Evolutionary conservation across 2,888 invertebrate genomes (phyloP), one percentile per base, ranked within the genome.

Genomic region (Trichopria drosophilae): DNA sequence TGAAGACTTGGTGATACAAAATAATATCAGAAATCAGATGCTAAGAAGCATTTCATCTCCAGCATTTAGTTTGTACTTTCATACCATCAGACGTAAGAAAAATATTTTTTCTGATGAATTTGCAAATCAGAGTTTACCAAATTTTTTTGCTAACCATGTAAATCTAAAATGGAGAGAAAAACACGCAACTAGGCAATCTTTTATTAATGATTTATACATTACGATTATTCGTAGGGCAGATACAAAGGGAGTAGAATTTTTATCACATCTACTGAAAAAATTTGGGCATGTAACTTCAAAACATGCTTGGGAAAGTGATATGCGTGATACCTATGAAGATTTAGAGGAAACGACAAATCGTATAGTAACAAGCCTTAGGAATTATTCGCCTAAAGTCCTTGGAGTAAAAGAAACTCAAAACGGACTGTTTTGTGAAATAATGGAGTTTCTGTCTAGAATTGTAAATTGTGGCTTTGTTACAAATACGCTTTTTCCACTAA

Each of bases 321-420:
- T 43, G n/a, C 32, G 32, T 43, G 43, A 22, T 16, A 32, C 34
- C 18, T 44, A 44, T 34, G 43, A 44, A 44, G 24, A 44, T 24
- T 24, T 44, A 34, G 34, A 44, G 24, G 43, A 44, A 34, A 24
- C 43, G 43, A 44, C 43, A 23, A 24, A 24, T 34, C 34, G 43
- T 34, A 35, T 44, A 23, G 32, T 44, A 26, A 44, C 23, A 23
- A 44, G 28, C 24, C 36, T 45, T 26, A 35, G 45, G n/a, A 28
- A 45, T 36, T 45, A 45, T 45, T 26, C 24, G 26, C 45, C 45
- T 45, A 45, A 45, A 36, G 20, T 45, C n/a, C 45, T 45, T 45
- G 45, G 45, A 34, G 35, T 44, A 26, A 35, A 44, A 44, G 35
- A 34, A 35, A 45, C 36, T 36, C 19, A 19, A 45, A 29, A 36